These are phyloP conservation scores for Aviceda subcristata DNA, from an alignment of 2,113 vertebrate genomes.

Conservation along the genomic window DNA sequence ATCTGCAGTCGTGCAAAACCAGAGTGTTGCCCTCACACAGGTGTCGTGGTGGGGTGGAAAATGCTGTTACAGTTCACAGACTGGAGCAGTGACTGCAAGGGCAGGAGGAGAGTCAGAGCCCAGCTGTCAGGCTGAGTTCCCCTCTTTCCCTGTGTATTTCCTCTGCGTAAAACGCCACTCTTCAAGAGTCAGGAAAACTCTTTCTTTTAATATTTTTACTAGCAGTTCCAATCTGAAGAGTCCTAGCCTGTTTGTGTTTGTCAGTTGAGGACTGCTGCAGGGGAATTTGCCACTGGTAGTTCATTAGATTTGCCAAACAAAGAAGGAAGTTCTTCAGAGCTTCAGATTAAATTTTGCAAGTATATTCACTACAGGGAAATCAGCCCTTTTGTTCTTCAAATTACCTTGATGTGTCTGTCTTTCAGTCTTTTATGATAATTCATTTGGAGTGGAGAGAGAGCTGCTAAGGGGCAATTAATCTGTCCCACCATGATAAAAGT, in stretches of 20 bases:
- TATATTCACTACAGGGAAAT: neutral
- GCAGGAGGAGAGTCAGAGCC: neutral
- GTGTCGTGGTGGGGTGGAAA: neutral
- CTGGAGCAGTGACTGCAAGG: neutral
- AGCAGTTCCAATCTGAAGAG: neutral
- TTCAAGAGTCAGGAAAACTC: neutral
- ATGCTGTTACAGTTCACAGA: neutral
- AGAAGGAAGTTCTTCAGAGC: neutral
- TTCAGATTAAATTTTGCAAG: neutral
- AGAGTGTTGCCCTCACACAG: neutral
- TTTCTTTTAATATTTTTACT: neutral
- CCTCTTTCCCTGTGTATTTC: neutral
- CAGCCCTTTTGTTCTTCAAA: neutral
- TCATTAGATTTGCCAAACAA: neutral
- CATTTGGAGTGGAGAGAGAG: neutral
- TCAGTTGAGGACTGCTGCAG: neutral
- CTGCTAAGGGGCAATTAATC: neutral
- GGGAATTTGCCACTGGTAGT: neutral
- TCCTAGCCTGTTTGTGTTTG: neutral
- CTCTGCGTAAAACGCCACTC: neutral
- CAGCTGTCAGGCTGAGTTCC: neutral
- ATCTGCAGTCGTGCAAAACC: neutral
- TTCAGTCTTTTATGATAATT: neutral
- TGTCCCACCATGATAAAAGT: neutral
- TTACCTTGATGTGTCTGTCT: neutral